These are phyloP conservation scores for Pitta sordida DNA, from an alignment of 2,113 vertebrate genomes.

Conservation along the genomic window DNA sequence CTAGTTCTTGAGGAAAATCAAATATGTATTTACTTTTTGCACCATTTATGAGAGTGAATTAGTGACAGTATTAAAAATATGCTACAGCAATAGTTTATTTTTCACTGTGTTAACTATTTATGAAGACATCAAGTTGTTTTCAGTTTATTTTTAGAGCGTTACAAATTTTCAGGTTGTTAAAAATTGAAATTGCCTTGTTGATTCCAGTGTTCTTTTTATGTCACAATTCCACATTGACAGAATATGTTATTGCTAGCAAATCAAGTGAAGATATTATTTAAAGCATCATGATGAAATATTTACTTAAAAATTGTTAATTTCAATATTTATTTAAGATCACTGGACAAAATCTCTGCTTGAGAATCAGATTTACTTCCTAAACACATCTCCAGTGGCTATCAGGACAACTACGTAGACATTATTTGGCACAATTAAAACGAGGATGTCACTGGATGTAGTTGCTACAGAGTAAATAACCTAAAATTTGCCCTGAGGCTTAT, in stretches of 20 bases:
- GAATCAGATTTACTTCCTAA: not conserved
- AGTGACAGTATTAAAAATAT: not conserved
- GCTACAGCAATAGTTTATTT: not conserved
- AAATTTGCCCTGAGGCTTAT: not conserved
- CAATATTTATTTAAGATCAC: not conserved
- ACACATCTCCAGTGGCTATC: not conserved
- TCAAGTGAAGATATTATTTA: not conserved
- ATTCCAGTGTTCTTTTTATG: not conserved
- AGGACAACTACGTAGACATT: not conserved
- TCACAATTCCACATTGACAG: not conserved
- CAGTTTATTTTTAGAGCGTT: not conserved
- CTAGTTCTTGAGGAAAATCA: not conserved
- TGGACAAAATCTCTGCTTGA: not conserved
- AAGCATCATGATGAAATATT: not conserved
- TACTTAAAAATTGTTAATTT: not conserved
- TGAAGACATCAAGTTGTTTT: not conserved
- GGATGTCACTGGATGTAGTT: not conserved
- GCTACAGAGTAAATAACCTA: not conserved
- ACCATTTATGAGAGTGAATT: not conserved
- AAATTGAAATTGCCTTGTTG: not conserved
- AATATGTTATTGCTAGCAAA: not conserved
- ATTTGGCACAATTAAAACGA: not conserved
- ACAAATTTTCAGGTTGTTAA: not conserved
- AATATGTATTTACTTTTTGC: not conserved
- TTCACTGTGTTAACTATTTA: not conserved